phyloP scores from a whole-genome alignment of 2,113 vertebrate species.

The Atrichornis clamosus region DNA sequence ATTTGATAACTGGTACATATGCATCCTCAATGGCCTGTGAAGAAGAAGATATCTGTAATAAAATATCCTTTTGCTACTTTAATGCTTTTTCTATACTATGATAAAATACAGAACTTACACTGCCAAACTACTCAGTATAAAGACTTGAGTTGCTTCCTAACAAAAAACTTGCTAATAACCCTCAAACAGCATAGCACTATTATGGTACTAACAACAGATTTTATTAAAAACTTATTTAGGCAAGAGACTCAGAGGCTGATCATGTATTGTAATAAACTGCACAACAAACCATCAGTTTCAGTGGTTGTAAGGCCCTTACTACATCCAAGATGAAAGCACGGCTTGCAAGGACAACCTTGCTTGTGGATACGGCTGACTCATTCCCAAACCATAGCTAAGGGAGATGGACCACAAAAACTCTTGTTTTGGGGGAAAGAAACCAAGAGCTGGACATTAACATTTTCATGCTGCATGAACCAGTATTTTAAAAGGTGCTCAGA shows the following conservation, averaged over 20 bases:
- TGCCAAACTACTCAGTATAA: background rate
- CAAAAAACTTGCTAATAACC: background rate
- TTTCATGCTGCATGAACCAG: background rate
- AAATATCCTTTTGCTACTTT: background rate
- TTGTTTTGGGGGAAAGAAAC: background rate
- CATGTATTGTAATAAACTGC: background rate
- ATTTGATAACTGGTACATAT: constrained; percentile 97
- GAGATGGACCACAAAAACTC: background rate
- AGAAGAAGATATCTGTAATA: background rate
- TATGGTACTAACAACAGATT: background rate
- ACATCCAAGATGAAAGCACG: background rate
- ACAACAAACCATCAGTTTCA: background rate
- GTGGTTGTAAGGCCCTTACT: background rate
- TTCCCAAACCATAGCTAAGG: background rate
- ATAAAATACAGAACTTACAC: background rate
- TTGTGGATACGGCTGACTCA: background rate
- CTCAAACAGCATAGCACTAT: background rate
- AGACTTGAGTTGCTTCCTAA: background rate
- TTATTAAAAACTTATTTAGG: background rate
- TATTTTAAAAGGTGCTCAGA: background rate
- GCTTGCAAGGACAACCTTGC: background rate
- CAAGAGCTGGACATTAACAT: background rate
- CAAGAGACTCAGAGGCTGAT: background rate
- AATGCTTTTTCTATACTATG: background rate
- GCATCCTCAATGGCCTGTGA: constrained; percentile 95